Conservation (phyloP, 2,113 vertebrate genomes). For the Onychorhynchus coronatus region DNA sequence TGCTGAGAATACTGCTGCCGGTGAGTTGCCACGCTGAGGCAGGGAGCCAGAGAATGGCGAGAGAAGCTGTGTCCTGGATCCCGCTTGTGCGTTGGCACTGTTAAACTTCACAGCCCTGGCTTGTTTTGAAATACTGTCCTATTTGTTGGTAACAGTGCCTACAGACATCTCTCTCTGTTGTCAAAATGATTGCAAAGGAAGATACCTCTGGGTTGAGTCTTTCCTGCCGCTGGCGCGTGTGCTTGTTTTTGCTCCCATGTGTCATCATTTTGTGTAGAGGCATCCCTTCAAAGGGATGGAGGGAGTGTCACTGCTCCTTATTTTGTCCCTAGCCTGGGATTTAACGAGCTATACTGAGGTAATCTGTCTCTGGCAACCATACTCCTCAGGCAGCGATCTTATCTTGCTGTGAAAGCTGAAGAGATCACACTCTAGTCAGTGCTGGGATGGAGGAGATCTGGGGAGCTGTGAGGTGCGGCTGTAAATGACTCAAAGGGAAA, state of each 20-base stretch:
- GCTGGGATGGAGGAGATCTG: neutral
- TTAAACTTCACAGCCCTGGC: neutral
- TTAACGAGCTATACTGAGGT: neutral
- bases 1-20: neutral
- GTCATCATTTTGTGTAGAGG: neutral
- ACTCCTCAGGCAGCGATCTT: neutral
- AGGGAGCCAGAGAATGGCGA: neutral
- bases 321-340: neutral
- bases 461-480: neutral
- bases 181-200: neutral
- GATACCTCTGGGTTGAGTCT: neutral
- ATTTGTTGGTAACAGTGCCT: neutral
- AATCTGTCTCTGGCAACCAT: neutral
- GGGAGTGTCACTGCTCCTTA: neutral
- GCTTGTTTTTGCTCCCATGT: neutral
- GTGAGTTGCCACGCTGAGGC: accelerated
- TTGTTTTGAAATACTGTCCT: neutral
- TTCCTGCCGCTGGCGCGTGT: neutral
- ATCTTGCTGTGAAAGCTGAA: neutral
- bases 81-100: accelerated
- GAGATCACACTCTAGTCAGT: neutral
- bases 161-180: neutral
- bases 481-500: neutral
- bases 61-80: neutral
- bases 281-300: neutral